Base-by-base conservation (phyloP, 2,888 invertebrate genomes). In the Digitonthophagus gazella region DNA sequence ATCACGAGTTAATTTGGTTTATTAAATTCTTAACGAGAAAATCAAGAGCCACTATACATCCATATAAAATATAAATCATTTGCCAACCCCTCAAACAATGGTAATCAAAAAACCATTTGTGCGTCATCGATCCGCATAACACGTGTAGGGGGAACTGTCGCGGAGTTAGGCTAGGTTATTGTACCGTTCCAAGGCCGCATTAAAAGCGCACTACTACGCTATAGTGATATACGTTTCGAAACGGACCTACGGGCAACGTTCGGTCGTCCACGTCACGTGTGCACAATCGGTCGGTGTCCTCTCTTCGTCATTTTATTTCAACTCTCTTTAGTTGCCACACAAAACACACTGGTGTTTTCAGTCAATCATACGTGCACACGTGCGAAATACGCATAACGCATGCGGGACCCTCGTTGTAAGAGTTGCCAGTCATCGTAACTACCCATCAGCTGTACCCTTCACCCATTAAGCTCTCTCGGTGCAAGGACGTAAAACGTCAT, bases 141-240 rank as follows among this genome's bases (percentile, higher is more conserved):
- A 44, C 28, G 11, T 11, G 28, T 8, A 44, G 6, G 28, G 72
- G 72, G 73, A 72, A 65, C 70, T 74, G 72, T 67, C 61, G 66
- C 66, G 74, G 72, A 74, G 74, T 75, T 74, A 75, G 74, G 74
- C 73, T 75, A 74, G 77, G 77, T 77, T 77, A 75, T 73, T 76
- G 77, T 70, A 76, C 77, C 74, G 72, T 66, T 70, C 71, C 76
- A 76, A 77, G 78, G 77, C 75, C 77, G 71, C 22, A 11, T 44
- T 44, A 44, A 44, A 44, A 44, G 28, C 28, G 28, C 28, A 44
- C n/a, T n/a, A n/a, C n/a, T n/a, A n/a, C n/a, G n/a, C n/a, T n/a
- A n/a, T n/a, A n/a, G n/a, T n/a, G n/a, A n/a, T n/a, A n/a, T n/a
- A n/a, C n/a, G n/a, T n/a, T n/a, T n/a, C n/a, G n/a, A n/a, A n/a